Base-by-base conservation (phyloP, 2,888 invertebrate genomes). In the Hololepta plana region DNA sequence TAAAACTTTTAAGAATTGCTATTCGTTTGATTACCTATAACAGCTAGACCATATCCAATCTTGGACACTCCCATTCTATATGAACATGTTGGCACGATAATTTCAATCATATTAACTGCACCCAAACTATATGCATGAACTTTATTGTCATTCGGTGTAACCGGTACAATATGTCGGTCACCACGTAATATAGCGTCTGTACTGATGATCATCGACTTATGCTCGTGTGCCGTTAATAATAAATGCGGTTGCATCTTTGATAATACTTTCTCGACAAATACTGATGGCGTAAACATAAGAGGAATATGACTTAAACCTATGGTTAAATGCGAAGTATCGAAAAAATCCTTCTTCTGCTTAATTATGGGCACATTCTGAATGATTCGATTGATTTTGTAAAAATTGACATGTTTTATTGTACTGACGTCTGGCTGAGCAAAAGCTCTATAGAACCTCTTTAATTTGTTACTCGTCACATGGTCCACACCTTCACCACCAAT, bases 11-110 rank as follows among this genome's bases (percentile, higher is more conserved):
- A n/a, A 11, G 4, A 15, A 27, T 23, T 4, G 4, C 3, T n/a
- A 13, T 13, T 13, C 10, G 12, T 22, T 15, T 26, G 42, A 42
- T 55, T 58, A 80, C 88, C 76, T 38, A 88, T 53, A 28, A 82
- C 57, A 5, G 79, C 80, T 35, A 72, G 73, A 16, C 88, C 90
- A 52, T 76, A 88, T 2, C 91, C 95, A 53, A 90, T 82, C 37
- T 74, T 60, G 3, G 54, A 49, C 11, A 79, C 82, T 2, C 95
- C 95, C 95, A 96, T 96, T 41, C 96, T 67, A 51, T 96, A 96
- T 1, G 90, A 91, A 47, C 87, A 88, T 0, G 95, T 91, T 2
- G 95, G 95, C 36, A 90, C 79, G 51, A 77, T 70, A 24, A 95
- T 67, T 60, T 95, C 93, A 40, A 59, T 58, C 42, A 59, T 51